A percentile compares a stretch with the other conserved stretches of the same genome.
Conservation (phyloP, 1,140 invertebrate species). For the Drosophila grimshawi region DNA sequence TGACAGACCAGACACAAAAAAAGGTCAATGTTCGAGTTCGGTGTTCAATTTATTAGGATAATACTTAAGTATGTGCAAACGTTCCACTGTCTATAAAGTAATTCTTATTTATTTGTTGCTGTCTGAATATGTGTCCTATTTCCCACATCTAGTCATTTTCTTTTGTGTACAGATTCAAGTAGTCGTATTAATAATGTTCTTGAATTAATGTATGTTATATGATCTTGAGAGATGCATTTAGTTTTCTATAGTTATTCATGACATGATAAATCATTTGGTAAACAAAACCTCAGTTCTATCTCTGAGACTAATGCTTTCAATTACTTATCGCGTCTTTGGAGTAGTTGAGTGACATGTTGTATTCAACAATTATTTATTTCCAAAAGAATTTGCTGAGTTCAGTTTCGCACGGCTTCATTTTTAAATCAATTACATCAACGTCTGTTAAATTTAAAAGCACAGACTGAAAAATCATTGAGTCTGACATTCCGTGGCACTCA, state of each 20-base stretch:
- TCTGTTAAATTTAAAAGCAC: constrained; percentile 42
- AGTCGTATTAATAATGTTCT: neutral
- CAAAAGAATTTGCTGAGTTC: too few species aligned
- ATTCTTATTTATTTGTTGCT: neutral
- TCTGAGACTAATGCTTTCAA: too few species aligned
- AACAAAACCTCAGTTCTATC: too few species aligned
- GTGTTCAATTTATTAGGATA: constrained; percentile 26
- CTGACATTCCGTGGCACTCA: constrained; percentile 3
- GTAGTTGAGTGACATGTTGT: too few species aligned
- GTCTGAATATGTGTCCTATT: neutral
- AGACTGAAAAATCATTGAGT: constrained; percentile 11
- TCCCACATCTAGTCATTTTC: neutral
- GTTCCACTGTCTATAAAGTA: constrained; percentile 2
- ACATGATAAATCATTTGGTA: too few species aligned
- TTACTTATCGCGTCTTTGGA: too few species aligned
- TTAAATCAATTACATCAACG: neutral
- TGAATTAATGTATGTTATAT: too few species aligned
- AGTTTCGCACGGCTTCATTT: neutral
- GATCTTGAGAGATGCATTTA: too few species aligned
- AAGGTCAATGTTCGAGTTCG: constrained; percentile 21
- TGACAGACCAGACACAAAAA: constrained; percentile 39
- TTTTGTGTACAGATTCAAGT: neutral
- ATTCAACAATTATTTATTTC: too few species aligned
- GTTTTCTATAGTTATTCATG: too few species aligned
- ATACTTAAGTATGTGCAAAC: constrained; percentile 28